Percentiles rank a stretch among this genome's conserved stretches.
phyloP scores from a whole-genome alignment of 2,113 vertebrate genomes.

The Pangasianodon gigas region DNA sequence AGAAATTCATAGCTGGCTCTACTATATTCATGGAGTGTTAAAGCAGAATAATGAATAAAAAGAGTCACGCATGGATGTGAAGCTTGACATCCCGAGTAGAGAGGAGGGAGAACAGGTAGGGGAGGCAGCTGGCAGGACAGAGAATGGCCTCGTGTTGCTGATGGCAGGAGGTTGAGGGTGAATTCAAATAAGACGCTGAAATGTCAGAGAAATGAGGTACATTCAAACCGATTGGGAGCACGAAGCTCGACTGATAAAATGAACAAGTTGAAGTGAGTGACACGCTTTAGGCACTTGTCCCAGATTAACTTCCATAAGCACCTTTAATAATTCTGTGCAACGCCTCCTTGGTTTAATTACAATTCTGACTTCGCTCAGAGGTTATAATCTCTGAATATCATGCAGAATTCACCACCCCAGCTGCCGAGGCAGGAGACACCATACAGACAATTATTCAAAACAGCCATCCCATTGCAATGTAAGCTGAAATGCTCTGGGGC shows the following conservation, averaged over 20 bases:
- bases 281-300: constrained; percentile 53
- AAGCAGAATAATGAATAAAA: constrained; percentile 44
- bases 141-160: constrained; percentile 46
- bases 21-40: constrained; percentile 32
- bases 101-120: constrained; percentile 48
- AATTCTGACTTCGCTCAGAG: constrained; percentile 42
- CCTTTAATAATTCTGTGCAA: constrained; percentile 52
- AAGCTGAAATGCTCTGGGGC: constrained; percentile 41
- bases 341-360: constrained; percentile 51
- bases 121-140: constrained; percentile 43
- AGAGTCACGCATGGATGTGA: constrained; percentile 38
- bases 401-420: constrained; percentile 34
- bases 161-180: constrained; percentile 49
- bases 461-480: constrained; percentile 43
- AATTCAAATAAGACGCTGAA: constrained; percentile 49
- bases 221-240: constrained; percentile 28
- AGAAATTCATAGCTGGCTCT: constrained; percentile 17
- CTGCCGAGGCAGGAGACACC: constrained; percentile 32
- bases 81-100: constrained; percentile 47
- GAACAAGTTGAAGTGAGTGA: constrained; percentile 55
- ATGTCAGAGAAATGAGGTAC: constrained; percentile 51
- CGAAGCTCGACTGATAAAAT: constrained; percentile 39
- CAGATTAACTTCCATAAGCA: constrained; percentile 53
- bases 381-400: constrained; percentile 39
- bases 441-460: constrained; percentile 42